Conservation (phyloP, 2,888 invertebrate genomes). For the Hydroisotoma schaefferi region DNA sequence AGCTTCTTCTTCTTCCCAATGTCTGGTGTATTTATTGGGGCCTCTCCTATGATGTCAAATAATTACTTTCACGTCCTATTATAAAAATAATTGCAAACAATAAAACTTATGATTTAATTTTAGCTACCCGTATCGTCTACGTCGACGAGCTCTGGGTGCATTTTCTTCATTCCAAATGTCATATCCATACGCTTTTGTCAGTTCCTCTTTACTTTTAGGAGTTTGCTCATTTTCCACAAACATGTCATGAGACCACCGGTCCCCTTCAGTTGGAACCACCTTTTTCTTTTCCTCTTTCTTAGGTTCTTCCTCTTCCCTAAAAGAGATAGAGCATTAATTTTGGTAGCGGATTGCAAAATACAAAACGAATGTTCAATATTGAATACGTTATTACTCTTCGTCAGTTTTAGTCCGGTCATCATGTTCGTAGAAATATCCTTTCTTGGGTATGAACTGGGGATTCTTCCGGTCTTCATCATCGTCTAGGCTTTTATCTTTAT, state of each 20-base stretch:
- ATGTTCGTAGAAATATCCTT: conserved; percentile 94
- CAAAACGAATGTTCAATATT: too few relatives aligned
- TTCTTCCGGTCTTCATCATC: conserved; percentile 92
- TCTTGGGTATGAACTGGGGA: conserved; percentile 94
- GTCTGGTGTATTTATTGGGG: conserved; percentile 84
- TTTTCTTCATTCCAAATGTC: conserved; percentile 91
- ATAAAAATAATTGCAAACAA: background rate
- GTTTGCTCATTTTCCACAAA: conserved; percentile 75
- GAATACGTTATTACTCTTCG: conserved; percentile 56
- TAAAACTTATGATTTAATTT: background rate
- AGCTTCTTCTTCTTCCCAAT: conserved; percentile 90
- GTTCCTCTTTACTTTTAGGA: conserved; percentile 79
- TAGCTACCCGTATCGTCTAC: conserved; percentile 76
- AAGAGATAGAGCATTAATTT: conserved; percentile 5
- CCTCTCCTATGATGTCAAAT: conserved; percentile 63
- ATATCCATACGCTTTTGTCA: conserved; percentile 84
- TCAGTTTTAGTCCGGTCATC: conserved; percentile 78
- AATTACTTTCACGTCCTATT: background rate
- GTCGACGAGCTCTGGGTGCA: conserved; percentile 79
- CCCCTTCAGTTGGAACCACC: conserved; percentile 60
- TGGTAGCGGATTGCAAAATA: background rate
- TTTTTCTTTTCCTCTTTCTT: conserved; percentile 53
- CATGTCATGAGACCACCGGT: conserved; percentile 81
- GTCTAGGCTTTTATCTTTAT: conserved; percentile 68
- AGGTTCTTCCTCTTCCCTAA: conserved; percentile 33